phyloP scores from a whole-genome alignment of 2,888 invertebrate species.

The Tenthredo mesomela region DNA sequence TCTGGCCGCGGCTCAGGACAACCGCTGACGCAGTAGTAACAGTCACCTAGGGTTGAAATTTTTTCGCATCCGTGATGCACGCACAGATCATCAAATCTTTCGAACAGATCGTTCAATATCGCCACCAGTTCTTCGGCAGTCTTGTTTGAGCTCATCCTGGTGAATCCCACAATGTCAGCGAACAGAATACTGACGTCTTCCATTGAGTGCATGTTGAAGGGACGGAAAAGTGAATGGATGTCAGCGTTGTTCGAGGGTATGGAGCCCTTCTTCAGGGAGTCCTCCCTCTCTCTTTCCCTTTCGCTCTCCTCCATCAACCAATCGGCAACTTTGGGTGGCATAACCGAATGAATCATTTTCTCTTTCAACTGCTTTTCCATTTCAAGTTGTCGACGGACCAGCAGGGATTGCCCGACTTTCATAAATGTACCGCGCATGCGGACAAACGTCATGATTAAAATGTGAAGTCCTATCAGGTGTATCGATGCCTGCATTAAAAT shows the following conservation, averaged over 20 bases:
- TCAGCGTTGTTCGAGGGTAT: constrained; percentile 80
- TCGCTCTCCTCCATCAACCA: constrained; percentile 90
- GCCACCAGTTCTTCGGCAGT: constrained; percentile 97
- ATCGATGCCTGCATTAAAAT: constrained; percentile 92
- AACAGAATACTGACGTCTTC: constrained; percentile 97
- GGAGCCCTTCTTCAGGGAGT: constrained; percentile 76
- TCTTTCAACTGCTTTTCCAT: constrained; percentile 97
- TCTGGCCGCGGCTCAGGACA: constrained; percentile 95
- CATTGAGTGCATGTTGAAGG: constrained; percentile 98
- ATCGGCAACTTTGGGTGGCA: constrained; percentile 96
- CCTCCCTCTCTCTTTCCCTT: constrained; percentile 81
- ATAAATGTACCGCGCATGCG: constrained; percentile 97
- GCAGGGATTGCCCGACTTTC: constrained; percentile 95
- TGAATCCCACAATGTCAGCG: constrained; percentile 99
- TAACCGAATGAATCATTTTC: constrained; percentile 98
- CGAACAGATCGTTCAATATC: constrained; percentile 97
- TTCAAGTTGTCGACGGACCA: constrained; percentile 93
- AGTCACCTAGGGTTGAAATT: constrained; percentile 96
- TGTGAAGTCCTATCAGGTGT: constrained; percentile 95
- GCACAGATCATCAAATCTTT: constrained; percentile 95
- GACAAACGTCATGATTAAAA: constrained; percentile 95
- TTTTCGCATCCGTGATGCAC: constrained; percentile 95
- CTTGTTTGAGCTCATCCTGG: constrained; percentile 97
- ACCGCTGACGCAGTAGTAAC: constrained; percentile 97
- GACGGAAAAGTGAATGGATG: constrained; percentile 92